Evolutionary conservation across 1,140 invertebrate genomes (phyloP).

Genomic region (Elymnias hypermnestra): DNA sequence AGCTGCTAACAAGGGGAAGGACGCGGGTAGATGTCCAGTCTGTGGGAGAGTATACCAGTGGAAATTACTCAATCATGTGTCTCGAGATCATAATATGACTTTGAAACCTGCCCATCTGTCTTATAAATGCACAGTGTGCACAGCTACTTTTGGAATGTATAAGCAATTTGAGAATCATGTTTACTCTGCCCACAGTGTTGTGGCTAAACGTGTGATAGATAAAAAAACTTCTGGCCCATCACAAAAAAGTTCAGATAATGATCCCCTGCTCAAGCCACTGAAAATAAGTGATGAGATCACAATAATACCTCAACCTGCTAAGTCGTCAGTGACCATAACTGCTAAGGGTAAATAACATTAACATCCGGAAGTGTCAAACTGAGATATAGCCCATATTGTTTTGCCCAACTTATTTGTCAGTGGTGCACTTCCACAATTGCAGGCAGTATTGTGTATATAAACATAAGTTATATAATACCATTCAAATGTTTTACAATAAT

Average conservation of each 20-base stretch:
- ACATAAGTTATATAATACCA: slow-evolving; percentile 31
- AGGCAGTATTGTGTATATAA: slow-evolving; percentile 71
- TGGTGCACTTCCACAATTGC: slow-evolving; percentile 47
- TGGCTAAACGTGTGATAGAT: slow-evolving; percentile 88
- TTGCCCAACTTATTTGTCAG: slow-evolving; percentile 35
- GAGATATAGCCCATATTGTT: slow-evolving; percentile 25
- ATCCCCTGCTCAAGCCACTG: slow-evolving; percentile 87
- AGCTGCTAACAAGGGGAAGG: slow-evolving; percentile 95
- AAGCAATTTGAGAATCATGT: slow-evolving; percentile 97
- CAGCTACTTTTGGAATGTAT: slow-evolving; percentile 96
- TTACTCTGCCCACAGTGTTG: slow-evolving; percentile 94
- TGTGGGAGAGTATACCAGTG: slow-evolving; percentile 96
- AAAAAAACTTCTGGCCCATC: slow-evolving; percentile 75
- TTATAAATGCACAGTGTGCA: slow-evolving; percentile 97
- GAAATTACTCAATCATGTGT: slow-evolving; percentile 94
- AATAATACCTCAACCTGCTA: slow-evolving; percentile 90
- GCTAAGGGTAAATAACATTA: slow-evolving; percentile 66
- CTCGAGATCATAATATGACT: slow-evolving; percentile 93
- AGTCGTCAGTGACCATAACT: slow-evolving; percentile 58
- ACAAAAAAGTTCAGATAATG: slow-evolving; percentile 76
- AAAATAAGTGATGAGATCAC: slow-evolving; percentile 96
- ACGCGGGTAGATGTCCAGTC: slow-evolving; percentile 94
- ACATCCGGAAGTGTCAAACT: slow-evolving; percentile 38
- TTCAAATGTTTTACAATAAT: slow-evolving; percentile 36
- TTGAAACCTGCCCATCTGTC: slow-evolving; percentile 94